phyloP scores from a whole-genome alignment of 2,797 vertebrate genomes.

The Protosalanx chinensis region DNA sequence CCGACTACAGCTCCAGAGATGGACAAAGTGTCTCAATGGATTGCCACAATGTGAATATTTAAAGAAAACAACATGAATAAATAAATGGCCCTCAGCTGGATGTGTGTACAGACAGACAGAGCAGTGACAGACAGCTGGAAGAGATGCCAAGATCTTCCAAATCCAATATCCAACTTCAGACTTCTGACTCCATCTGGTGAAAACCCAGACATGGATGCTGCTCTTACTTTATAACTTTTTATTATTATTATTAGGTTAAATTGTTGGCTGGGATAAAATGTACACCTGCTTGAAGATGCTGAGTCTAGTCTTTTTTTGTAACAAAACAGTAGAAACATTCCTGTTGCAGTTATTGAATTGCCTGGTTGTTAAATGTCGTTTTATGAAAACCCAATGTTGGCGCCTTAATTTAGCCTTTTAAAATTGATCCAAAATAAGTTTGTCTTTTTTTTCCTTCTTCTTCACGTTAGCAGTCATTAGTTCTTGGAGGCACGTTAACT shows the following conservation, averaged over 20 bases:
- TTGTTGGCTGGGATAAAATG: slow-evolving; percentile 56
- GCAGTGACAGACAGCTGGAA: slow-evolving; percentile 44
- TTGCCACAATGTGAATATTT: slow-evolving; percentile 64
- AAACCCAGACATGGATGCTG: slow-evolving; percentile 12
- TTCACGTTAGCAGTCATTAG: slow-evolving; percentile 67
- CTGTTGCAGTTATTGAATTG: slow-evolving; percentile 66
- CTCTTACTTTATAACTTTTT: slow-evolving; percentile 48
- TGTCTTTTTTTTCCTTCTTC: slow-evolving; percentile 61
- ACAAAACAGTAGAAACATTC: slow-evolving; percentile 70
- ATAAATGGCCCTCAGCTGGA: slow-evolving; percentile 53
- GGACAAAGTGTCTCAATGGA: slow-evolving; percentile 44
- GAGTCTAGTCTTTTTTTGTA: slow-evolving; percentile 52
- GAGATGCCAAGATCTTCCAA: slow-evolving; percentile 31
- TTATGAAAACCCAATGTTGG: slow-evolving; percentile 63
- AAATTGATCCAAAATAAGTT: slow-evolving; percentile 78
- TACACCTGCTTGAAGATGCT: slow-evolving; percentile 30
- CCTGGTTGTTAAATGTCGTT: slow-evolving; percentile 72
- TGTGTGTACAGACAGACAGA: slow-evolving; percentile 39
- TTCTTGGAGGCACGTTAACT: slow-evolving; percentile 70
- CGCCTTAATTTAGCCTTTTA: slow-evolving; percentile 78
- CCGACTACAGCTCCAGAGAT: slow-evolving; percentile 40
- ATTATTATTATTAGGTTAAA: slow-evolving; percentile 54
- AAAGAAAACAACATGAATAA: slow-evolving; percentile 62
- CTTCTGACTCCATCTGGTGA: slow-evolving; percentile 19
- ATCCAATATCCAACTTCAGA: slow-evolving; percentile 22